Base-by-base conservation (phyloP, 2,888 invertebrate genomes). In the Caenorhabditis sp. region DNA sequence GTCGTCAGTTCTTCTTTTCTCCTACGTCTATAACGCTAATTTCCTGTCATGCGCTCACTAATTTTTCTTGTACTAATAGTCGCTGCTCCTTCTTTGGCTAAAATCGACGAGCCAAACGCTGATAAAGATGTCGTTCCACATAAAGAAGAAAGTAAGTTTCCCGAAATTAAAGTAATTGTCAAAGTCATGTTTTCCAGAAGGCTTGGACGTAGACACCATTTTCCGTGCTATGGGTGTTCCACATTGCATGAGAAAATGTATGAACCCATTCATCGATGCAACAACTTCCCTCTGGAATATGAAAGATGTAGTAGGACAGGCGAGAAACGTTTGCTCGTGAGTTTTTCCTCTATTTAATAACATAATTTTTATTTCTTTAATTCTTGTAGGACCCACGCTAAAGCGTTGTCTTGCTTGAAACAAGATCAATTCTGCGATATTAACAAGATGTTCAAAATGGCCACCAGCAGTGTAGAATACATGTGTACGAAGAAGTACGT, bases 201-300 rank as follows among this genome's bases (percentile, higher is more conserved):
- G 76, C 58, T 65, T 76, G 26, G 76, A 76, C 49, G 70, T 75
- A 2, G 75, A 79, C 52, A 77, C 76, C 10, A 77, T 79, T 36
- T 72, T 80, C 38, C 67, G 70, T n/a, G 75, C 80, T 21, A 57
- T 80, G 17, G 80, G 80, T 3, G 69, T 77, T 23, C 75, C 75
- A 26, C 50, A 50, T 20, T 80, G 80, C 26, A 76, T 80, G 75
- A 38, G 73, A 26, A 76, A 72, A 14, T 80, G 80, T 63, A 75
- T 80, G 27, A 76, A 80, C 27, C 71, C 68, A 21, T 75, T 80
- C 67, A 80, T 77, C 38, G 63, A 74, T 21, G 60, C 70, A 17
- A 68, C 75, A 38, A 61, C 73, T 3, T 63, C 70, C 7, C 61
- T 80, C 23, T 80, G 80, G 80, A 67, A 63, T 25, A 77, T 77